phyloP scores from a whole-genome alignment of 2,888 invertebrate genomes.

The Melipona bicolor region DNA sequence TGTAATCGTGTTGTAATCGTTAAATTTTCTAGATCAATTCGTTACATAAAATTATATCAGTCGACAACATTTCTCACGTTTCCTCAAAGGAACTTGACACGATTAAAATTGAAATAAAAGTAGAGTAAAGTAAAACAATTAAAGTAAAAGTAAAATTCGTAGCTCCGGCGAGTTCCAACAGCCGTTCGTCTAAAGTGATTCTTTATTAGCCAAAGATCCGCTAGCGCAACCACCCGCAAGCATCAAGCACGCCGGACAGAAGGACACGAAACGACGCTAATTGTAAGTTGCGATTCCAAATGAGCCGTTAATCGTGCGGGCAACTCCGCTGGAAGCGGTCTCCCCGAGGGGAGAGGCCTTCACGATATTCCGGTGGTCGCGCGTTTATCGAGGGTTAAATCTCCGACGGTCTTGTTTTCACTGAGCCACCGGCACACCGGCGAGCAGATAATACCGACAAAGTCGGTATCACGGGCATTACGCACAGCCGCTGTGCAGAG shows the following conservation, averaged over 20 bases:
- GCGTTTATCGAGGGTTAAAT: slow-evolving; percentile 51
- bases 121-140: too few relatives aligned
- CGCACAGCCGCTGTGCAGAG: slow-evolving; percentile 33
- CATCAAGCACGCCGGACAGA: not conserved
- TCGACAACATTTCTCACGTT: too few relatives aligned
- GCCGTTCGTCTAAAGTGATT: not conserved
- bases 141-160: too few relatives aligned
- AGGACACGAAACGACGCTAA: slow-evolving; percentile 21
- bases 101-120: too few relatives aligned
- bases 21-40: too few relatives aligned
- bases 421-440: slow-evolving; percentile 9
- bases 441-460: slow-evolving; percentile 61
- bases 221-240: not conserved
- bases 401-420: slow-evolving; percentile 46
- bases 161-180: too few relatives aligned
- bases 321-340: slow-evolving; percentile 12
- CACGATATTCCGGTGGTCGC: slow-evolving; percentile 52
- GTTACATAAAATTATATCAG: too few relatives aligned
- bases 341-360: slow-evolving; percentile 11
- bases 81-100: too few relatives aligned
- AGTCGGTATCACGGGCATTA: slow-evolving; percentile 49
- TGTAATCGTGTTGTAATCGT: too few relatives aligned
- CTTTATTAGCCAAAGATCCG: not conserved
- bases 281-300: slow-evolving; percentile 32
- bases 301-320: slow-evolving; percentile 40